Conservation (phyloP, 2,113 vertebrate genomes). For the Calypte anna region DNA sequence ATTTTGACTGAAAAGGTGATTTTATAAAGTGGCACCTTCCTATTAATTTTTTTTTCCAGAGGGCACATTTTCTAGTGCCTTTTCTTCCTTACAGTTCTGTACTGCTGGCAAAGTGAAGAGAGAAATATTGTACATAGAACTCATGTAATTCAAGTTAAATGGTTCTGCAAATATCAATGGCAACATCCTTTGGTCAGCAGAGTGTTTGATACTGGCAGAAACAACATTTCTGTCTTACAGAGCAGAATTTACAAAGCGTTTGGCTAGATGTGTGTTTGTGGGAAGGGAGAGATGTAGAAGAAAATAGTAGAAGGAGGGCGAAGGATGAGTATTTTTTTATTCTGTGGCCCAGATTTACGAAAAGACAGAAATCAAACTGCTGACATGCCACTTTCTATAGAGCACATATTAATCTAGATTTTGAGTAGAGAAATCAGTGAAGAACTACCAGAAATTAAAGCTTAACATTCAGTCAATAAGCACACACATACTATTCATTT, state of each 20-base stretch:
- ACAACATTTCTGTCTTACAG: not conserved
- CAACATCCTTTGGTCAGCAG: not conserved
- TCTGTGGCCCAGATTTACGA: not conserved
- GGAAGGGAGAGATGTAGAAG: not conserved
- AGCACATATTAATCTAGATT: not conserved
- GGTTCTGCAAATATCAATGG: not conserved
- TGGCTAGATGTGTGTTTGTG: not conserved
- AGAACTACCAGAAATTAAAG: not conserved
- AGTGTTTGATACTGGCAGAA: not conserved
- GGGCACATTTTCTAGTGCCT: not conserved
- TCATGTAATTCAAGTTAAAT: not conserved
- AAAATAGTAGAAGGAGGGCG: not conserved
- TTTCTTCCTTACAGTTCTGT: not conserved
- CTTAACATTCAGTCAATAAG: not conserved
- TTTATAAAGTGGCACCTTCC: slow-evolving; percentile 5
- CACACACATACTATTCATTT: not conserved
- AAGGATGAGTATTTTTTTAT: not conserved
- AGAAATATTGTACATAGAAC: not conserved
- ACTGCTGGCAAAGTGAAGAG: not conserved
- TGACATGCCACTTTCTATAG: not conserved
- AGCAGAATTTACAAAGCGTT: not conserved
- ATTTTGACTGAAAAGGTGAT: not conserved
- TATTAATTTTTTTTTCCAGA: not conserved
- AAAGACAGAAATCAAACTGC: not conserved
- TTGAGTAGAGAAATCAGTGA: not conserved